These are phyloP conservation scores for Urosaurus nigricauda DNA, from an alignment of 2,797 vertebrate species.

Conservation along the genomic window DNA sequence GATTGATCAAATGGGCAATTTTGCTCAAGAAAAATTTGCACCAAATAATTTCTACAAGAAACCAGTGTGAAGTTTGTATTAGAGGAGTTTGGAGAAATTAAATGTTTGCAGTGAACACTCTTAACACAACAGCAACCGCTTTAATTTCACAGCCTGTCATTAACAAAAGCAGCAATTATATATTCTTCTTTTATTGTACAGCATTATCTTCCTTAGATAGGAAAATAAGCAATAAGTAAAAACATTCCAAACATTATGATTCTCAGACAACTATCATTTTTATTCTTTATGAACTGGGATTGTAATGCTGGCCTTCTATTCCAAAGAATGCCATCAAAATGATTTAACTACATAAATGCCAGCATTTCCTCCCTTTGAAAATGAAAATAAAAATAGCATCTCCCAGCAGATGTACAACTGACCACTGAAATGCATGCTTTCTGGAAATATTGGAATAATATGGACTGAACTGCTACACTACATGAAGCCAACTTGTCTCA, in stretches of 20 bases:
- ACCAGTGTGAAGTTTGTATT: no score
- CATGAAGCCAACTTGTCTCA: no score
- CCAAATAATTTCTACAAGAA: no score
- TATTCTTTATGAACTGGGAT: not conserved
- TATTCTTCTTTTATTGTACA: not conserved
- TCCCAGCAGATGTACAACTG: not conserved
- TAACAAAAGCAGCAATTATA: not conserved
- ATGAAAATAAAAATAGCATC: not conserved
- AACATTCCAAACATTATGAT: not conserved
- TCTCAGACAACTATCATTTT: not conserved
- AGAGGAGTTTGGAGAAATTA: not conserved
- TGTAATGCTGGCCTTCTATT: no score
- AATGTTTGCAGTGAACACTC: slow-evolving; percentile 17
- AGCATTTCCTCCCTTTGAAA: not conserved
- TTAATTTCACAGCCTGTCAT: not conserved
- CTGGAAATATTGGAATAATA: not conserved
- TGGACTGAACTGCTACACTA: not conserved
- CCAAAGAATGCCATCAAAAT: not conserved
- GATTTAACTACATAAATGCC: not conserved
- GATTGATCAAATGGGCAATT: slow-evolving; percentile 45
- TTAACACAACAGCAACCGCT: not conserved
- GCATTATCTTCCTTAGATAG: not conserved
- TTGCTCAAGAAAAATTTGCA: slow-evolving; percentile 35
- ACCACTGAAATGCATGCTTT: not conserved
- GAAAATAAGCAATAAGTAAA: not conserved